phyloP scores from a whole-genome alignment of 2,797 vertebrate genomes.

The Sternarchorhynchus goeldii region DNA sequence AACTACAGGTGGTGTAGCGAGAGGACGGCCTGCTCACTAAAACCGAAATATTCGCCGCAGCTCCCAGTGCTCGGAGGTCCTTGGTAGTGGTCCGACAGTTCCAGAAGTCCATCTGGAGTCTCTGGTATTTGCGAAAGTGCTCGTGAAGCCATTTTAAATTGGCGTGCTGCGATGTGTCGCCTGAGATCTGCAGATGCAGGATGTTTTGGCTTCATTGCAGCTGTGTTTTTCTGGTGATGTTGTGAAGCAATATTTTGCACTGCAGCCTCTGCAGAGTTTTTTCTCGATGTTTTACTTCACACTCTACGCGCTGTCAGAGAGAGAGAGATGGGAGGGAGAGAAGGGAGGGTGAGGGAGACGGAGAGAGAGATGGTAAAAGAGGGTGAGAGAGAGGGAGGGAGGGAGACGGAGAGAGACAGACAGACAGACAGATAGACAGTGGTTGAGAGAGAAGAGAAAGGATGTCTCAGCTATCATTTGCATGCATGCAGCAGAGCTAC shows the following conservation, averaged over 20 bases:
- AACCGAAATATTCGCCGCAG: neutral
- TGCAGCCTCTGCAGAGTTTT: neutral
- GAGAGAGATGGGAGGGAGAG: neutral
- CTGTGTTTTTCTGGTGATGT: too few relatives aligned
- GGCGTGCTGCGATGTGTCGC: too few relatives aligned
- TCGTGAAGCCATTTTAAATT: neutral
- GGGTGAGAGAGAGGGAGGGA: too few relatives aligned
- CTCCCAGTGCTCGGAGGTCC: neutral
- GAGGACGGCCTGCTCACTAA: neutral
- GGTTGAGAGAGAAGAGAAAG: neutral
- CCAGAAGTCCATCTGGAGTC: neutral
- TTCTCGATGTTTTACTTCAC: neutral
- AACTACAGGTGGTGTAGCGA: constrained; percentile 38
- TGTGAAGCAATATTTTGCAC: neutral
- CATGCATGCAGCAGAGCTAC: neutral
- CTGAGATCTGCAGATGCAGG: too few relatives aligned
- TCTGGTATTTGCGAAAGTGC: neutral
- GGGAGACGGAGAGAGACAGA: too few relatives aligned
- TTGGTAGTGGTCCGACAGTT: neutral
- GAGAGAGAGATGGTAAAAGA: too few relatives aligned
- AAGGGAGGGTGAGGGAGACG: neutral
- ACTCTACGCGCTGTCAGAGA: neutral
- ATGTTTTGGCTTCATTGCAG: too few relatives aligned
- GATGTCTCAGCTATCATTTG: neutral
- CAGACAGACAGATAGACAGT: too few relatives aligned